A percentile compares a stretch with the other conserved stretches of the same genome.
These are phyloP conservation scores for Tenthredo notha DNA, from an alignment of 2,888 invertebrate genomes.

Conservation along the genomic window DNA sequence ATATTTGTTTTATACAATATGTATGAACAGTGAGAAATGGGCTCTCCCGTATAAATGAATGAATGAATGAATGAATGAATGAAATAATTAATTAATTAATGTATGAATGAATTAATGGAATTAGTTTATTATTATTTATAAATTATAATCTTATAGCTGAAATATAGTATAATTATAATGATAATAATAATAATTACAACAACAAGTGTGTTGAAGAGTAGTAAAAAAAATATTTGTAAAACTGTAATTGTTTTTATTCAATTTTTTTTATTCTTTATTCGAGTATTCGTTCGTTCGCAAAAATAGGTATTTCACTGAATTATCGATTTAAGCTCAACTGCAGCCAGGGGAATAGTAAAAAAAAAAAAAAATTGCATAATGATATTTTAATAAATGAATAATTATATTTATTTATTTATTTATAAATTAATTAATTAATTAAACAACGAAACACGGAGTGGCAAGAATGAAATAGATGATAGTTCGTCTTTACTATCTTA, in stretches of 20 bases:
- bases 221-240: not conserved
- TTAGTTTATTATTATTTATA: not conserved
- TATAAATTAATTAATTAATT: not conserved
- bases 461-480: not conserved
- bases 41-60: not conserved
- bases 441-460: not conserved
- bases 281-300: not conserved
- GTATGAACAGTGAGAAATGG: not conserved
- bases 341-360: not conserved
- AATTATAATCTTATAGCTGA: not conserved
- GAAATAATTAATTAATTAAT: not conserved
- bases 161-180: not conserved
- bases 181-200: not conserved
- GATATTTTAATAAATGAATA: not conserved
- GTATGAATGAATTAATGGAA: not conserved
- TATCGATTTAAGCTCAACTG: not conserved
- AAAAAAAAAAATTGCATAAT: not conserved
- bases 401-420: not conserved
- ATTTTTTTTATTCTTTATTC: not conserved
- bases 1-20: slow-evolving; percentile 3
- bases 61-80: not conserved
- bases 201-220: not conserved
- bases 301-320: not conserved
- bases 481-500: not conserved
- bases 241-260: not conserved